A percentile compares a stretch with the other conserved stretches of the same genome.
These are phyloP conservation scores for Oenanthe oenanthe DNA, from an alignment of 2,113 vertebrate species.

Conservation along the genomic window DNA sequence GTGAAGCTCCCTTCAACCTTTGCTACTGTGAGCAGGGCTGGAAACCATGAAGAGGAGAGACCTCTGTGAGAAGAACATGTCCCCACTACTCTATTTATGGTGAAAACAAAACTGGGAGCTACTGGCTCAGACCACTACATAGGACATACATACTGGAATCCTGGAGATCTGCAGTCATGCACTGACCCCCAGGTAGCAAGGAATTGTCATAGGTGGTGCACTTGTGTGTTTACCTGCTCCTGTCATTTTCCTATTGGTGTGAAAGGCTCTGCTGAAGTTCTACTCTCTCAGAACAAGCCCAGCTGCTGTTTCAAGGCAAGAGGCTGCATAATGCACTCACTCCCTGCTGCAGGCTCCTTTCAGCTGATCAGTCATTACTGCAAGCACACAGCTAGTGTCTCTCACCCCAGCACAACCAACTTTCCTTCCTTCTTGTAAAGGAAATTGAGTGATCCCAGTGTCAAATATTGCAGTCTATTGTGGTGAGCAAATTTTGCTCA, in stretches of 20 bases:
- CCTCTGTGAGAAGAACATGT: fast-evolving
- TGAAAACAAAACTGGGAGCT: background rate
- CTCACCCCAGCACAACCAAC: background rate
- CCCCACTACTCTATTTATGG: background rate
- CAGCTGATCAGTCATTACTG: background rate
- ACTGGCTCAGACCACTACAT: fast-evolving
- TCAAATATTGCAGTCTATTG: background rate
- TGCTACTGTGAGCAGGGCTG: background rate
- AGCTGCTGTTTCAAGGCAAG: background rate
- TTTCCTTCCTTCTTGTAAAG: background rate
- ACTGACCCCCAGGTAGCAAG: background rate
- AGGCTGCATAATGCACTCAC: background rate
- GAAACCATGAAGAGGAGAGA: background rate
- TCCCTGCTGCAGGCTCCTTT: background rate
- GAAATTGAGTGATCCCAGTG: background rate
- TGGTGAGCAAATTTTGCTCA: background rate
- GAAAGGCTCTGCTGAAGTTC: background rate
- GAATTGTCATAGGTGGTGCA: background rate
- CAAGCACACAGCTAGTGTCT: background rate
- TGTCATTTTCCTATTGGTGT: background rate
- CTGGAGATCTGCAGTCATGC: fast-evolving
- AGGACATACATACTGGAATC: too few species aligned
- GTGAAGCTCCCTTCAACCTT: fast-evolving
- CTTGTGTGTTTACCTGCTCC: background rate
- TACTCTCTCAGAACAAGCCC: background rate